These are phyloP conservation scores for Netelia virgata DNA, from an alignment of 2,888 invertebrate species.

Conservation along the genomic window DNA sequence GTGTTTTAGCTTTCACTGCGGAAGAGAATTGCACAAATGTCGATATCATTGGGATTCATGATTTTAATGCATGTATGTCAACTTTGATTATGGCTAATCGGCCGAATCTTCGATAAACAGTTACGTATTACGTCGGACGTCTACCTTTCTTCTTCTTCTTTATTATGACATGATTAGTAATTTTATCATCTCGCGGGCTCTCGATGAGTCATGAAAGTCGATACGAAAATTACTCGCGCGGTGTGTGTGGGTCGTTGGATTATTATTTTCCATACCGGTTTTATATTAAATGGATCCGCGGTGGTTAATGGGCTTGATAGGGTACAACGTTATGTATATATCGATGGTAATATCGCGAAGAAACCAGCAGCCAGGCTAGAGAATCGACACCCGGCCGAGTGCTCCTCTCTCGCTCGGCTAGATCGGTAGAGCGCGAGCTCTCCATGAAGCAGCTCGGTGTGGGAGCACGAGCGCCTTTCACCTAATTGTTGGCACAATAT, in stretches of 20 bases:
- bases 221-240: background rate
- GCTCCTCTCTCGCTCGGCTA: constrained; percentile 44
- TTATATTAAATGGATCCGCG: constrained; percentile 41
- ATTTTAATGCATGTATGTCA: background rate
- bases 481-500: constrained; percentile 85
- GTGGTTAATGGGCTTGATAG: constrained; percentile 40
- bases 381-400: constrained; percentile 58
- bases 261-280: constrained; percentile 38
- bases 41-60: background rate
- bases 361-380: constrained; percentile 55
- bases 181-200: background rate
- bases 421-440: constrained; percentile 51
- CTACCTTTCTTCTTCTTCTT: too few relatives aligned
- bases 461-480: constrained; percentile 83
- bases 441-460: constrained; percentile 73
- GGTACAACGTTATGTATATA: constrained; percentile 16
- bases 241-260: constrained; percentile 14
- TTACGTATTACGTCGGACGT: too few relatives aligned
- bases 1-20: constrained; percentile 59
- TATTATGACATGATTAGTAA: background rate
- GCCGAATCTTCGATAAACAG: background rate
- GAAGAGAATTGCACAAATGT: constrained; percentile 38
- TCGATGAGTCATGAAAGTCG: background rate
- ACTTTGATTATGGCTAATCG: background rate
- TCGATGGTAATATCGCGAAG: background rate